phyloP scores from a whole-genome alignment of 2,888 invertebrate species.

The Napeogenes sylphis region DNA sequence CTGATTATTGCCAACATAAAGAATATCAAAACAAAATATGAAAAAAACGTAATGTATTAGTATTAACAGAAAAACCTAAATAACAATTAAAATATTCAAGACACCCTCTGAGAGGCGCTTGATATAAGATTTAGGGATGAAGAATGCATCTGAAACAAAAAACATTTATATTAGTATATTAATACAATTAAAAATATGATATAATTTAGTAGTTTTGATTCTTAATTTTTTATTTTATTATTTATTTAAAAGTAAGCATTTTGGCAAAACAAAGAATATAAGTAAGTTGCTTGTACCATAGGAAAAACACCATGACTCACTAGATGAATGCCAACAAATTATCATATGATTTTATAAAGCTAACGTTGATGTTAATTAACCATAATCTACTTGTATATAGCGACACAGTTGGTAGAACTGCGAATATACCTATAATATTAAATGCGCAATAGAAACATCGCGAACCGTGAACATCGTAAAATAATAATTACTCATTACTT shows the following conservation, averaged over 20 bases:
- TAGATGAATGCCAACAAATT: too few relatives aligned
- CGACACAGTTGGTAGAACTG: background rate
- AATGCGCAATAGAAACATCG: conserved; percentile 3
- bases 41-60: conserved; percentile 30
- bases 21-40: conserved; percentile 30
- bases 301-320: too few relatives aligned
- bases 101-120: conserved; percentile 59
- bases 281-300: too few relatives aligned
- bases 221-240: too few relatives aligned
- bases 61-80: conserved; percentile 29
- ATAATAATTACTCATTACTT: too few relatives aligned
- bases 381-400: background rate
- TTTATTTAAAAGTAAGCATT: too few relatives aligned
- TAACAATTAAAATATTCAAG: conserved; percentile 47
- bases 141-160: conserved; percentile 64
- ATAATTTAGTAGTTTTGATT: background rate
- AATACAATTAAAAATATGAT: background rate
- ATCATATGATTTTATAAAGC: too few relatives aligned
- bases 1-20: conserved; percentile 50
- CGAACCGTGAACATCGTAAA: background rate
- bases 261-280: too few relatives aligned
- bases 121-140: conserved; percentile 52
- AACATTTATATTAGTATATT: conserved; percentile 10
- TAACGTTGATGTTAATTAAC: background rate
- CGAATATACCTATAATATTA: background rate